Evolutionary conservation across 1,140 invertebrate genomes (phyloP).

Genomic region (Eulimnadia texana): DNA sequence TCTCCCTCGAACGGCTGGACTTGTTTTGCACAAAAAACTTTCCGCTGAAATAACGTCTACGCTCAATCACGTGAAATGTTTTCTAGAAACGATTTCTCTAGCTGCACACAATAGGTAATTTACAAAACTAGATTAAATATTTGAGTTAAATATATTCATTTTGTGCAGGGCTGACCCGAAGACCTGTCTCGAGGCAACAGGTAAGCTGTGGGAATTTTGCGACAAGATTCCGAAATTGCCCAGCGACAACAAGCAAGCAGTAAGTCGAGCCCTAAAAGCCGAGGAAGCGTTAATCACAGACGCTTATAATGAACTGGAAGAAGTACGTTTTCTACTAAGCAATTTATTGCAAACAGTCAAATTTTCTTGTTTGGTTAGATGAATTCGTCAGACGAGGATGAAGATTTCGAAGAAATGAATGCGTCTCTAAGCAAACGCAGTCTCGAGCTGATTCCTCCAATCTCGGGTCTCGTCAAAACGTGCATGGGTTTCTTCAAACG

Average conservation of each 20-base stretch:
- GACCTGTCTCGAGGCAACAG: not conserved
- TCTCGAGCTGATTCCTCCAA: not conserved
- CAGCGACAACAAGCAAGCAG: constrained; percentile 1
- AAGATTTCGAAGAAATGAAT: not conserved
- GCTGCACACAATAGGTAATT: not conserved
- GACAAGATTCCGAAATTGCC: constrained; percentile 2
- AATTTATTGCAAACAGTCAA: not conserved
- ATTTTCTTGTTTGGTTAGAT: not conserved
- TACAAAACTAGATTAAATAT: not conserved
- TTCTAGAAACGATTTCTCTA: not conserved
- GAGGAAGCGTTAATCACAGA: constrained; percentile 5
- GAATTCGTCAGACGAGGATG: not conserved
- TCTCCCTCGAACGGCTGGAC: not conserved
- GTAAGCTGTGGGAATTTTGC: constrained; percentile 4
- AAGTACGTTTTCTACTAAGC: not conserved
- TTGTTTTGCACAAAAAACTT: not conserved
- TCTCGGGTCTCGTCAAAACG: not conserved
- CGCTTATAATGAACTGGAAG: not conserved
- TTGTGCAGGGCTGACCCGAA: no score
- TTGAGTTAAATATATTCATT: no score
- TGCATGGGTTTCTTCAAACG: not conserved
- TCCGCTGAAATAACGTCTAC: not conserved
- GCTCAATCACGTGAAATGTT: not conserved
- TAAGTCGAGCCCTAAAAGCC: not conserved
- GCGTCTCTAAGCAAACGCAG: not conserved